phyloP scores from a whole-genome alignment of 2,113 vertebrate genomes.

The Ophthalmolycus amberensis region DNA sequence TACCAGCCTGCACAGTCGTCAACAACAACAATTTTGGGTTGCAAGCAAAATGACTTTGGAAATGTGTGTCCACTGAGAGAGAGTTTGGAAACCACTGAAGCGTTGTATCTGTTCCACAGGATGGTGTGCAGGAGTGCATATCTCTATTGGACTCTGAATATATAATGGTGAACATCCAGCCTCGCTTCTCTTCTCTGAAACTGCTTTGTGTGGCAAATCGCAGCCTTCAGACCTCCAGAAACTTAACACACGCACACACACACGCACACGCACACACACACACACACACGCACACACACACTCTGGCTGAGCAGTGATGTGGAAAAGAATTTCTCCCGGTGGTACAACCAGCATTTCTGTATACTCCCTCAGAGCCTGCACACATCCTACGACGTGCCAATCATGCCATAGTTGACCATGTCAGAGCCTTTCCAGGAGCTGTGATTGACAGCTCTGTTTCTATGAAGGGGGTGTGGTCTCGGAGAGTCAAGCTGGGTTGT shows the following conservation, averaged over 20 bases:
- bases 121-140: slow-evolving; percentile 50
- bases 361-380: slow-evolving; percentile 46
- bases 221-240: slow-evolving; percentile 23
- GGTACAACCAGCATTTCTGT: slow-evolving; percentile 37
- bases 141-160: slow-evolving; percentile 23
- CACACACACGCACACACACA: slow-evolving; percentile 48
- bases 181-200: slow-evolving; percentile 31
- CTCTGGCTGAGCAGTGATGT: slow-evolving; percentile 44
- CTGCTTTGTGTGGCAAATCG: slow-evolving; percentile 45
- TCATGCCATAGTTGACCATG: slow-evolving; percentile 49
- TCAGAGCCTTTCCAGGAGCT: slow-evolving; percentile 15
- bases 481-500: slow-evolving; percentile 66
- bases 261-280: slow-evolving; percentile 39
- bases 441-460: slow-evolving; percentile 69
- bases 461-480: slow-evolving; percentile 60
- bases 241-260: slow-evolving; percentile 43
- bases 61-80: slow-evolving; percentile 56
- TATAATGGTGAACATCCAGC: slow-evolving; percentile 44
- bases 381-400: slow-evolving; percentile 58
- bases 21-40: slow-evolving; percentile 60
- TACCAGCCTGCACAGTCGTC: slow-evolving; percentile 54
- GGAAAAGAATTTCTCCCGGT: slow-evolving; percentile 58
- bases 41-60: slow-evolving; percentile 64
- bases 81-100: slow-evolving; percentile 57
- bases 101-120: slow-evolving; percentile 58